These are phyloP conservation scores for Nestor notabilis DNA, from an alignment of 2,113 vertebrate species.

Conservation along the genomic window DNA sequence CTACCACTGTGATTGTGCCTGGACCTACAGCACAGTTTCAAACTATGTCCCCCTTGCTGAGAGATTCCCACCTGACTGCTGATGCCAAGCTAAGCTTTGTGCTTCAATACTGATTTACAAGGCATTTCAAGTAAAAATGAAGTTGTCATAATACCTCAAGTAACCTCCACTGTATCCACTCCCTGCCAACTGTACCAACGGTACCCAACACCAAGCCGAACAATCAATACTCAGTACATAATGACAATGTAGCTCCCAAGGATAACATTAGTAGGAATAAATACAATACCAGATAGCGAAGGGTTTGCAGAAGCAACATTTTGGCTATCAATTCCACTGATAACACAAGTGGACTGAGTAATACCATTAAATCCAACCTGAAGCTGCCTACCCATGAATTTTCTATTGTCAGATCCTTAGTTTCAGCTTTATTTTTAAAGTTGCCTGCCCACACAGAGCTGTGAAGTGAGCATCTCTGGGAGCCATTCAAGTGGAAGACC, in stretches of 20 bases:
- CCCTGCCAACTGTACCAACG: fast-evolving
- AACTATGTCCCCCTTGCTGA: neutral
- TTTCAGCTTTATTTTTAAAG: neutral
- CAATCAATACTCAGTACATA: neutral
- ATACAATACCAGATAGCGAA: neutral
- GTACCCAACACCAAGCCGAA: neutral
- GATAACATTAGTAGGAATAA: neutral
- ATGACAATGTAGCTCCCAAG: neutral
- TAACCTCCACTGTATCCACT: neutral
- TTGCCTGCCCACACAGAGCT: neutral
- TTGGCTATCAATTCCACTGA: neutral
- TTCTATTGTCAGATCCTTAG: neutral
- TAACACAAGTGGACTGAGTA: neutral
- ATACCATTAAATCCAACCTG: neutral
- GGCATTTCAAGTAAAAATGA: neutral
- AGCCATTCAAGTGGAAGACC: neutral
- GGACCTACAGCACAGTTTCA: neutral
- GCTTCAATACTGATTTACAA: neutral
- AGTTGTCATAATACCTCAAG: neutral
- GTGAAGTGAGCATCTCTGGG: neutral
- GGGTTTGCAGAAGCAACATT: neutral
- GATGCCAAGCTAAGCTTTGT: neutral
- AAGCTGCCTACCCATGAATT: neutral
- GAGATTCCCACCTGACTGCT: neutral
- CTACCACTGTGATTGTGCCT: neutral